A percentile compares a stretch with the other conserved stretches of the same genome.
Evolutionary conservation across 2,113 vertebrate genomes (phyloP).

Genomic region (Mola mola): DNA sequence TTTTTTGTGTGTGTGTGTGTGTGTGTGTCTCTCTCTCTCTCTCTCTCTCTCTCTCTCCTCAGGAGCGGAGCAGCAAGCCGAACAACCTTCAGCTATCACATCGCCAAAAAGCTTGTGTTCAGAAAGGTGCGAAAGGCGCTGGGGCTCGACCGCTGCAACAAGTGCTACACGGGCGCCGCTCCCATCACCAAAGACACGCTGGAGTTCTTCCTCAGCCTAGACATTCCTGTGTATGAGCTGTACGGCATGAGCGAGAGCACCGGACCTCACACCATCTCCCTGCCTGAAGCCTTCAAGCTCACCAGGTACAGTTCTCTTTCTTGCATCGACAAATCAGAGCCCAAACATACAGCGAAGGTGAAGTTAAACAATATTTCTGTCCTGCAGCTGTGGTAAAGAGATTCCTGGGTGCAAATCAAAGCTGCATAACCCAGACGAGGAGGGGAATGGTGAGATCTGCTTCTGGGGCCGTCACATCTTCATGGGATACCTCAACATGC

Average conservation of each 20-base stretch:
- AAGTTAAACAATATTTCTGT: not conserved
- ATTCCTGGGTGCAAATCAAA: constrained; percentile 85
- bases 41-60: not conserved
- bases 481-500: constrained; percentile 93
- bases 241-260: constrained; percentile 94
- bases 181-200: constrained; percentile 89
- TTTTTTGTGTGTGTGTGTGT: not conserved
- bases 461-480: constrained; percentile 93
- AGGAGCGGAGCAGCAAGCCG: constrained; percentile 34
- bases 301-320: constrained; percentile 80
- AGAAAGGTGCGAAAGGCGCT: constrained; percentile 86
- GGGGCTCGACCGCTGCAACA: constrained; percentile 88
- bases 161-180: constrained; percentile 87
- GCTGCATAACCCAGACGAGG: constrained; percentile 79
- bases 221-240: constrained; percentile 88
- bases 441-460: constrained; percentile 88
- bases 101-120: constrained; percentile 89
- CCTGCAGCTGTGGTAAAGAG: constrained; percentile 87
- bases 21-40: too few relatives aligned
- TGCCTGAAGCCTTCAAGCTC: constrained; percentile 69
- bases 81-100: constrained; percentile 80
- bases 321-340: not conserved
- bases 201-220: constrained; percentile 94
- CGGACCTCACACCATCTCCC: constrained; percentile 87
- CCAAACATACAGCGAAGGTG: not conserved